Base-by-base conservation (phyloP, 2,113 vertebrate species). In the Andinoacara biseriatus region DNA sequence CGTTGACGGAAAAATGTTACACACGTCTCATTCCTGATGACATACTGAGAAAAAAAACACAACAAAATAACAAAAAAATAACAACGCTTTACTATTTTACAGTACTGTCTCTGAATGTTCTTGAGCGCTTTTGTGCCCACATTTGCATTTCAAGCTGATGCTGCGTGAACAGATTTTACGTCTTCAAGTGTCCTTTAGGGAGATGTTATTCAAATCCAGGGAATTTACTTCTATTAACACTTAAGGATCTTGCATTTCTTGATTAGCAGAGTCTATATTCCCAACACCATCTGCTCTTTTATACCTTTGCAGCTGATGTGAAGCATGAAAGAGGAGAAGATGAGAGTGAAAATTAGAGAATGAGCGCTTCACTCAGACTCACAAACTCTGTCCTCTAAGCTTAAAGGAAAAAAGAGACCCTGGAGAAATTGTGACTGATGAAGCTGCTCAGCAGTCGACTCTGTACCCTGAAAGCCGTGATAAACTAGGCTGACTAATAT, bases 401-500 rank as follows among this genome's bases (percentile, higher is more conserved):
- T 86, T 67, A 87, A 81, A 85, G 74, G 65, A 76, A 76, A 76
- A 76, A 76, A 40, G 54, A 26, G 22, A 43, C 83, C 89, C 77
- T 76, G 31, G 10, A 63, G 82, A 83, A 85, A 60, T 56, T 38
- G 82, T 81, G 84, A 86, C 67, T 81, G 90, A 91, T 85, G 83
- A 85, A 86, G 87, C 83, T 22, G 40, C 85, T 90, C 82, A 52
- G 76, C 80, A 61, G 77, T 77, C 40, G 17, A 76, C 80, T 78
- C 49, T 43, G 72, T 57, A 79, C 38, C 77, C 35, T 9, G 11
- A 80, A 86, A 89, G 85, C 87, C 29, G 17, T 59, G 82, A 85
- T 86, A 90, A 87, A 87, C 60, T 26, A 3, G 85, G 61, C 85
- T 85, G 86, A 85, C 84, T 88, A 85, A 92, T 83, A 79, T 59